These are phyloP conservation scores for Nothocercus julius DNA, from an alignment of 2,113 vertebrate genomes.

Conservation along the genomic window DNA sequence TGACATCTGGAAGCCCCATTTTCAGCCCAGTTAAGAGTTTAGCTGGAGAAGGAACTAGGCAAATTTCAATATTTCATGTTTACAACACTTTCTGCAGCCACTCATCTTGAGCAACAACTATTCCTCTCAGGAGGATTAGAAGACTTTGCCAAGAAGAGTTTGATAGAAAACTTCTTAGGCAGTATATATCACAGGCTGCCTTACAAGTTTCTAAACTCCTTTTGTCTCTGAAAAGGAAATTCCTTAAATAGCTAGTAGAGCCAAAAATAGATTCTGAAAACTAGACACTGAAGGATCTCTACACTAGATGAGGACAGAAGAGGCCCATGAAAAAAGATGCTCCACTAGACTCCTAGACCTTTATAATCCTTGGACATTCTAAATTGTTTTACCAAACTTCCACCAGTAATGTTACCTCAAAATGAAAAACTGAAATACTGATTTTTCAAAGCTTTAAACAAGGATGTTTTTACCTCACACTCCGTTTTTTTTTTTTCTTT, in stretches of 20 bases:
- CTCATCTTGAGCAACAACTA: conserved; percentile 78
- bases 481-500: neutral
- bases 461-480: neutral
- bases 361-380: neutral
- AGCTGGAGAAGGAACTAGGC: conserved; percentile 85
- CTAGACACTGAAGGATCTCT: neutral
- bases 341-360: neutral
- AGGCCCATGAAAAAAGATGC: neutral
- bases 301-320: neutral
- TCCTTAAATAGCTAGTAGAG: conserved; percentile 19
- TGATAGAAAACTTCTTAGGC: conserved; percentile 64
- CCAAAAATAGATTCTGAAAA: neutral
- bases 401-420: neutral
- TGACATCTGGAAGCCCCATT: neutral
- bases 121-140: conserved; percentile 62
- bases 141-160: conserved; percentile 60
- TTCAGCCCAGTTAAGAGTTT: neutral
- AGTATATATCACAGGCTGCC: neutral
- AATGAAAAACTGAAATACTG: neutral
- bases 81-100: conserved; percentile 86
- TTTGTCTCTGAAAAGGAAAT: conserved; percentile 27
- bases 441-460: neutral
- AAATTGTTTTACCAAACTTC: neutral
- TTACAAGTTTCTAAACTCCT: neutral
- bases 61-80: conserved; percentile 88